Evolutionary conservation across 2,797 vertebrate genomes (phyloP), one percentile per base, ranked within the genome.

Genomic region (Champsocephalus gunnari): DNA sequence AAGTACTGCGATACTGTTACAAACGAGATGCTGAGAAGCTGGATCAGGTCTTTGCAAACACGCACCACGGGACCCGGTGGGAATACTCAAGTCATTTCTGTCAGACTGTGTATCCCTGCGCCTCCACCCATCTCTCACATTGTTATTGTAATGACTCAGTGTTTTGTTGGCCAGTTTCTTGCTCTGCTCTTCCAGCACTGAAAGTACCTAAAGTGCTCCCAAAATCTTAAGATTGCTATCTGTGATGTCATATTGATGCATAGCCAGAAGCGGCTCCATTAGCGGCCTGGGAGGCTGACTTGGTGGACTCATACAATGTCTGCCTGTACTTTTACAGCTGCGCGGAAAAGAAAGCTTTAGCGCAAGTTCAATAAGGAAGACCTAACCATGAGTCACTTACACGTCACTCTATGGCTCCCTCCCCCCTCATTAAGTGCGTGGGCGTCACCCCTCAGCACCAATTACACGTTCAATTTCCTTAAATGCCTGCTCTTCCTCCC

Each of bases 111-210:
- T 58, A 83, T 89, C 75, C 47, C 55, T 24, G 71, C 3, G 1
- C 53, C 84, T 85, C 88, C 89, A 84, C 91, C 89, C 85, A 67
- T 79, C 85, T 80, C 67, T 60, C 51, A 56, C 79, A 90, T 88
- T 90, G 88, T 91, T 92, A 85, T 90, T 89, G 80, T 89, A 89
- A 90, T 92, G 91, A 92, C 88, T 93, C 92, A 90, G 90, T 80
- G 87, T 84, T 91, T 88, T 84, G 85, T 89, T 47, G 58, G 81
- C 90, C 86, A 83, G 86, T 38, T 80, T 87, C 80, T 87, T 43
- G 64, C 86, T 85, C 75, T 12, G 43, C 74, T 90, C 86, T 84
- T 81, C 66, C 77, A 83, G 82, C 75, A 62, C 66, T 85, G 84
- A 90, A 87, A 90, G 87, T 89, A 89, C 85, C 90, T 90, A 85